Evolutionary conservation across 2,888 invertebrate species (phyloP), one percentile per base, ranked within the genome.

Genomic region (Drosophila subsilvestris): DNA sequence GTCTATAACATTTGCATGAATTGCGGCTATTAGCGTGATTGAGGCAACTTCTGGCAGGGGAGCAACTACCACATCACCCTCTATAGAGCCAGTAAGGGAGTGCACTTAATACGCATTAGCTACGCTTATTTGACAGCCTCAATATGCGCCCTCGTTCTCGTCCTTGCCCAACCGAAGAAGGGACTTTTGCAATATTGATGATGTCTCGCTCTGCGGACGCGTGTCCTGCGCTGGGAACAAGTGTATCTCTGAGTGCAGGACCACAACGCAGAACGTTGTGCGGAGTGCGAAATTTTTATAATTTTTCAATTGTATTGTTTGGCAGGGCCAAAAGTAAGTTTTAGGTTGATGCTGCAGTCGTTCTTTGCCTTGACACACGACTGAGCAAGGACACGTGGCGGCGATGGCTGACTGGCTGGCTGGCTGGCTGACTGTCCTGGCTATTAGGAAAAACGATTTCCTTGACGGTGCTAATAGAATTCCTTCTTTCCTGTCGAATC

Each of bases 271-370:
- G 80, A 50, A 56, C 77, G 77, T 68, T 73, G 67, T 73, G 53
- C 79, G 82, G 75, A 89, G 86, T 87, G 88, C 88, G 80, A 86
- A 72, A 88, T 88, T 86, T 86, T 86, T 87, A 85, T 81, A 85
- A 84, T 85, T 87, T 88, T 88, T 85, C 87, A 86, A 86, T 87
- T 87, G 82, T 78, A 79, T 82, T 76, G 80, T 73, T 81, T 74
- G 75, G 56, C 66, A 62, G 37, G 63, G 57, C 29, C 12, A 48
- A 48, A 14, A 51, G 44, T 27, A 54, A 37, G 42, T 25, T 6
- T 32, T 37, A 48, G 59, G 53, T 6, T 25, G 54, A 59, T 70
- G 63, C 70, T 79, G 88, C 78, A 85, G 82, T 88, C 70, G 79
- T 84, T 77, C 85, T 74, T 62, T 43, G 68, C 48, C 55, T 71